phyloP scores from a whole-genome alignment of 2,888 invertebrate species.

The Altica lythri region DNA sequence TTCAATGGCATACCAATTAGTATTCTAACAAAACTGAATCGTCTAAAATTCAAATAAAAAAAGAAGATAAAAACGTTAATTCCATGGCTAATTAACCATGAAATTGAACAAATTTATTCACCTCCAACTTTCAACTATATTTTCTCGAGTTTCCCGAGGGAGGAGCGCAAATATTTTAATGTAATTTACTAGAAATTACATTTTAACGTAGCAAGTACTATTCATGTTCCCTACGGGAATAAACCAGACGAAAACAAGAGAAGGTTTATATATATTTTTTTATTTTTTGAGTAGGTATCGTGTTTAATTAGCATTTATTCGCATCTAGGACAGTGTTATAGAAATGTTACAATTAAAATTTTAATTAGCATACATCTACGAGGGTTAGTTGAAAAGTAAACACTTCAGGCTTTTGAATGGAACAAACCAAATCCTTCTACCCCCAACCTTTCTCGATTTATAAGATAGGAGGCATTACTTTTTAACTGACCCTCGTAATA shows the following conservation, averaged over 20 bases:
- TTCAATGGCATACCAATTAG: no score
- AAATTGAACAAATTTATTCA: constrained; percentile 29
- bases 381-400: no score
- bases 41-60: no score
- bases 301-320: neutral
- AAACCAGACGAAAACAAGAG: constrained; percentile 22
- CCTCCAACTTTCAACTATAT: constrained; percentile 26
- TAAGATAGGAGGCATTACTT: no score
- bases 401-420: no score
- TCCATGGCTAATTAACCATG: constrained; percentile 28
- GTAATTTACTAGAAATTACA: constrained; percentile 31
- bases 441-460: no score
- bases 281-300: constrained; percentile 14
- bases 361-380: no score
- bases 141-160: constrained; percentile 20
- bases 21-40: no score
- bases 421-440: no score
- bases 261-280: constrained; percentile 20
- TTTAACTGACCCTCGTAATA: no score
- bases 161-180: constrained; percentile 27
- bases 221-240: constrained; percentile 31
- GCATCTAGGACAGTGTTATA: no score
- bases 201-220: constrained; percentile 28
- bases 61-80: constrained; percentile 25
- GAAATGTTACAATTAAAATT: no score